phyloP scores from a whole-genome alignment of 2,113 vertebrate species.

The Laterallus jamaicensis region DNA sequence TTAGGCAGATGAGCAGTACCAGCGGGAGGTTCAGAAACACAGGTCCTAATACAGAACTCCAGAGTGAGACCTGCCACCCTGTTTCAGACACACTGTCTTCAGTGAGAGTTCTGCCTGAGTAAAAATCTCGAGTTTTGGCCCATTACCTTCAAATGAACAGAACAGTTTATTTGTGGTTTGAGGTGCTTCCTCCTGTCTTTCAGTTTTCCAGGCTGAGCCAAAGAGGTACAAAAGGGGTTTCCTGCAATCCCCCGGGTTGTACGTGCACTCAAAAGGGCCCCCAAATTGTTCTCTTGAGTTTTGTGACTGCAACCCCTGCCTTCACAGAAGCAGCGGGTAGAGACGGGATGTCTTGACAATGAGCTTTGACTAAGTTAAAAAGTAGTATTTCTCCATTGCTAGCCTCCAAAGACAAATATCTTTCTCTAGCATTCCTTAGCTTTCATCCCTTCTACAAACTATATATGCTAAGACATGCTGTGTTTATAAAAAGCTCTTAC shows the following conservation, averaged over 20 bases:
- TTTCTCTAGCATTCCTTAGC: background rate
- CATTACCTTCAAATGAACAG: slow-evolving; percentile 52
- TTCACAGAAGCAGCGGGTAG: background rate
- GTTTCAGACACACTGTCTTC: slow-evolving; percentile 25
- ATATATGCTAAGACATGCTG: background rate
- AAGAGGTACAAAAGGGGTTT: background rate
- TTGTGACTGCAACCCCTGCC: background rate
- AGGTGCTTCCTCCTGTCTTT: slow-evolving; percentile 42
- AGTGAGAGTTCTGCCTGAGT: slow-evolving; percentile 13
- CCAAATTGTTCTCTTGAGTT: background rate
- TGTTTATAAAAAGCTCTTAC: background rate
- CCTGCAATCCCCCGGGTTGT: background rate
- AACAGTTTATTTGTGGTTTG: slow-evolving; percentile 43
- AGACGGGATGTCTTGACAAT: background rate
- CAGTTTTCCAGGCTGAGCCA: background rate
- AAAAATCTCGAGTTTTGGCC: slow-evolving; percentile 18
- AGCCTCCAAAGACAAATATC: background rate
- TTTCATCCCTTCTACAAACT: background rate
- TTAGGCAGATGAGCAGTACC: background rate
- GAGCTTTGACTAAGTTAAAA: background rate
- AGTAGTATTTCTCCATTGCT: background rate
- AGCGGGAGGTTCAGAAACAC: background rate
- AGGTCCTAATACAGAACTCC: background rate
- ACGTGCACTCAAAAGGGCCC: background rate
- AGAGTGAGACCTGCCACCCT: background rate